Evolutionary conservation across 2,888 invertebrate genomes (phyloP).

Genomic region (Drosophila helvetica): DNA sequence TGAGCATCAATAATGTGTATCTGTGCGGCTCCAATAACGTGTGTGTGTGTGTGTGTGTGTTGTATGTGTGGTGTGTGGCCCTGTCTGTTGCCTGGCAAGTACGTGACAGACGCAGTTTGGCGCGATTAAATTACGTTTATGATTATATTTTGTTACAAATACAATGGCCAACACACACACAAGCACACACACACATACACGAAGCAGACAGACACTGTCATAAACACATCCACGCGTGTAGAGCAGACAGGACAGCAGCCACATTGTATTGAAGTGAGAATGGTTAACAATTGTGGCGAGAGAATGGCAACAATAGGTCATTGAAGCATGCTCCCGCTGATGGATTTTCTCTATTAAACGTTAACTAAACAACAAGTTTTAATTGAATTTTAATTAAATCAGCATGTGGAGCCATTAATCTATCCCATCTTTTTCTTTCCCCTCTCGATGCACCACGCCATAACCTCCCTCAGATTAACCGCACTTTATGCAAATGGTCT

Average conservation of each 20-base stretch:
- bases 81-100: conserved; percentile 68
- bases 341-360: conserved; percentile 50
- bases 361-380: conserved; percentile 53
- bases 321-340: conserved; percentile 52
- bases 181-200: conserved; percentile 22
- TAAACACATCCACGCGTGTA: conserved; percentile 58
- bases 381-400: conserved; percentile 64
- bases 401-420: background rate
- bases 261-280: conserved; percentile 77
- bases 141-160: conserved; percentile 78
- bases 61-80: conserved; percentile 20
- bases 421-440: too few relatives aligned
- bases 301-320: conserved; percentile 39
- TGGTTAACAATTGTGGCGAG: conserved; percentile 73
- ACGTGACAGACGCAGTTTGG: conserved; percentile 80
- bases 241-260: conserved; percentile 39
- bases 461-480: conserved; percentile 26
- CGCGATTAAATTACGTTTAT: conserved; percentile 80
- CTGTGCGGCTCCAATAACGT: background rate
- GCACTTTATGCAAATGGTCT: conserved; percentile 37
- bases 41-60: conserved; percentile 17
- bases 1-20: conserved; percentile 34
- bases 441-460: background rate
- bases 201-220: conserved; percentile 29
- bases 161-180: conserved; percentile 55